Evolutionary conservation across 2,888 invertebrate genomes (phyloP), one percentile per base, ranked within the genome.

Genomic region (Andrena marginata): DNA sequence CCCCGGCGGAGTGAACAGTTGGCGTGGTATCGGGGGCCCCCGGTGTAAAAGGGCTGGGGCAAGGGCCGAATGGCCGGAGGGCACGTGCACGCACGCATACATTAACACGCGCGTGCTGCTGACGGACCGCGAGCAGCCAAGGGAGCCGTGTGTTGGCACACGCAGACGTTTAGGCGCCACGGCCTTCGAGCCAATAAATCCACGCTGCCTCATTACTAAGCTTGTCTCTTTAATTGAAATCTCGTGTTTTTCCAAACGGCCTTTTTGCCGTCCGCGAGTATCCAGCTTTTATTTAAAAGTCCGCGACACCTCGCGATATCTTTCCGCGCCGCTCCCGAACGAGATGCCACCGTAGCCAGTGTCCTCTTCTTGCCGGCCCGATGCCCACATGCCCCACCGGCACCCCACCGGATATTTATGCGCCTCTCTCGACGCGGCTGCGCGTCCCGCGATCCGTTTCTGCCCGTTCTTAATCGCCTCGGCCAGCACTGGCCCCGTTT

Each of bases 211-310:
- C 95, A 95, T 95, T 95, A 95, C 94, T 94, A 95, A 95, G 93
- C 95, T 94, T 95, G 95, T 95, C 94, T 94, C 94, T 95, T 95
- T 95, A 95, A 95, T 95, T 95, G 95, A 95, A 95, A 95, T 95
- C 94, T 95, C 95, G 94, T 95, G 95, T 95, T 95, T 95, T 94
- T 91, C 91, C 90, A 71, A 83, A 82, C 87, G 26, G 68, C 48
- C 70, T 60, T 79, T 87, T 84, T 80, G 79, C 80, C 86, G 82
- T 75, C 75, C 80, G 79, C 87, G 89, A 84, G 86, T 84, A 74
- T 48, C 85, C 88, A 90, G 89, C 87, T 90, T 90, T 89, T 88
- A 89, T 90, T 90, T 90, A 89, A 92, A 91, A 89, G 80, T 84
- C 82, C 89, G 86, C 89, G 89, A 90, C 92, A 91, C 88, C 89